Evolutionary conservation across 2,888 invertebrate species (phyloP).

Genomic region (Nymphalis urticae): DNA sequence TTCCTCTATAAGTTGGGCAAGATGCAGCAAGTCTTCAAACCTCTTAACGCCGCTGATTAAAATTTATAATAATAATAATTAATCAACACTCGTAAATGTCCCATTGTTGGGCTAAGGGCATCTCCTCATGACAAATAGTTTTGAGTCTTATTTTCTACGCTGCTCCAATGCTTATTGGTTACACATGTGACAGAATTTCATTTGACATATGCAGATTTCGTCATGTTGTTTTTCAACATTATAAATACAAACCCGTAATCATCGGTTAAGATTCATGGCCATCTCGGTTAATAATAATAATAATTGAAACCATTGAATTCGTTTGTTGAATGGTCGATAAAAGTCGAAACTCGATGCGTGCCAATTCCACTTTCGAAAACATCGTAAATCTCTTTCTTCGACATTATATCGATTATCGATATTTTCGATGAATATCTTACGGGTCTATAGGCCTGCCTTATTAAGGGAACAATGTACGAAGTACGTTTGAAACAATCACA

Average conservation of each 20-base stretch:
- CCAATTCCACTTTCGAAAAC: slow-evolving; percentile 73
- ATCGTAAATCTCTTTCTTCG: slow-evolving; percentile 75
- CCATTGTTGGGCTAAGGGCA: too few species aligned
- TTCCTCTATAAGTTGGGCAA: neutral
- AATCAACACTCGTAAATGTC: slow-evolving; percentile 31
- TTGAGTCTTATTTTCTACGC: too few species aligned
- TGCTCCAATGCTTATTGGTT: too few species aligned
- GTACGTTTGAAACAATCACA: slow-evolving; percentile 70
- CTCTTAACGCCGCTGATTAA: slow-evolving; percentile 31
- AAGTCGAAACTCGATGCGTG: slow-evolving; percentile 70
- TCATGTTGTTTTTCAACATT: too few species aligned
- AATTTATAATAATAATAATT: slow-evolving; percentile 37
- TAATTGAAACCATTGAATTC: slow-evolving; percentile 59
- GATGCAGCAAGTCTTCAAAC: slow-evolving; percentile 3
- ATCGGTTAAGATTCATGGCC: too few species aligned
- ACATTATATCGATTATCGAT: slow-evolving; percentile 43
- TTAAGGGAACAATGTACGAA: slow-evolving; percentile 63
- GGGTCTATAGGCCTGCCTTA: slow-evolving; percentile 58
- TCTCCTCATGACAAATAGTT: too few species aligned
- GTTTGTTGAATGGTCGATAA: slow-evolving; percentile 74
- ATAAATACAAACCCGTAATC: too few species aligned
- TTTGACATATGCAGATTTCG: too few species aligned
- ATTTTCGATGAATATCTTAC: slow-evolving; percentile 69
- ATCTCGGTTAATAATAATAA: neutral
- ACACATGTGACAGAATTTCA: too few species aligned